phyloP scores from a whole-genome alignment of 2,888 invertebrate genomes.

The Pachycephus smyrnensis region DNA sequence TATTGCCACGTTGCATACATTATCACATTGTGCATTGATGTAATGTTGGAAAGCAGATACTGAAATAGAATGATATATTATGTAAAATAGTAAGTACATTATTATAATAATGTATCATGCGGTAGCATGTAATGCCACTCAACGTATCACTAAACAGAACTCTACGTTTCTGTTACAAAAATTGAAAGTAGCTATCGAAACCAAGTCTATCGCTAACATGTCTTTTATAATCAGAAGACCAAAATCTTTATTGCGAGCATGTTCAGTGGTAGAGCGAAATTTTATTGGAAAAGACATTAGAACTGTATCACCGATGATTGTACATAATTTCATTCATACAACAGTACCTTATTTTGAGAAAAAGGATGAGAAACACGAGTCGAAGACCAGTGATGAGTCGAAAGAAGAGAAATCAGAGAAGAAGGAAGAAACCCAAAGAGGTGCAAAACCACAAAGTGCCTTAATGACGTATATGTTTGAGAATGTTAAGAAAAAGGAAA shows the following conservation, averaged over 20 bases:
- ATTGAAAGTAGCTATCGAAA: background rate
- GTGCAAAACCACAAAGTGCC: background rate
- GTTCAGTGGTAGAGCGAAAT: background rate
- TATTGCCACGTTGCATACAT: background rate
- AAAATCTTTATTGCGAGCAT: background rate
- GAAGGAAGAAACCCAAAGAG: constrained; percentile 30
- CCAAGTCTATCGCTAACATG: background rate
- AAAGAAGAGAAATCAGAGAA: background rate
- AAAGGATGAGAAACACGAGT: background rate
- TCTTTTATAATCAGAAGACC: background rate
- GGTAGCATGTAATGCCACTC: background rate
- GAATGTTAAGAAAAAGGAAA: constrained; percentile 71
- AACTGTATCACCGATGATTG: background rate
- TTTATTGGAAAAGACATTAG: background rate
- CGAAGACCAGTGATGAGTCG: background rate
- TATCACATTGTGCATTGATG: background rate
- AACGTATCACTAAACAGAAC: background rate
- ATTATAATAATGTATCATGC: background rate
- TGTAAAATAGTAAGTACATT: background rate
- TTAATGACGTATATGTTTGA: constrained; percentile 62
- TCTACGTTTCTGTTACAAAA: background rate
- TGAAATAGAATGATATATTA: background rate
- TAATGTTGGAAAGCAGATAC: background rate
- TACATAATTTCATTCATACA: constrained; percentile 2
- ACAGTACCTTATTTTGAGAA: background rate